phyloP scores from a whole-genome alignment of 2,113 vertebrate genomes.

The Rhinolophus ferrumequinum region DNA sequence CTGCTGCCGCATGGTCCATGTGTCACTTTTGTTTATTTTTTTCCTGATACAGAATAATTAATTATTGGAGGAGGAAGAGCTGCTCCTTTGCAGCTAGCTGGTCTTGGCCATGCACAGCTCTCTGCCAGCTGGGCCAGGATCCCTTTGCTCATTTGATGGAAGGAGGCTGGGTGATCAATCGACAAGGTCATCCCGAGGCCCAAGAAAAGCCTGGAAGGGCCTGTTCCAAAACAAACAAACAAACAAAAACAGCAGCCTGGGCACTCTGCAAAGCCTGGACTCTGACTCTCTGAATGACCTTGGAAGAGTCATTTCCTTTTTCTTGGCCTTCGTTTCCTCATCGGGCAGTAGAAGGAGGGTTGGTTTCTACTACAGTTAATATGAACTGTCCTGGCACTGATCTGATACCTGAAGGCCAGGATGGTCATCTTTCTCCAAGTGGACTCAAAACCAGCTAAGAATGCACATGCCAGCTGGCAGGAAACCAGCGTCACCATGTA shows the following conservation, averaged over 20 bases:
- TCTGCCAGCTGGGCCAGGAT: background rate
- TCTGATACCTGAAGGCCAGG: background rate
- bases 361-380: background rate
- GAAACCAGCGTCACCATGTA: fast-evolving
- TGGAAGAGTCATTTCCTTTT: background rate
- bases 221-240: background rate
- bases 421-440: background rate
- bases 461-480: background rate
- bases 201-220: background rate
- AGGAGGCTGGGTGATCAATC: background rate
- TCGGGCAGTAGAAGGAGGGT: background rate
- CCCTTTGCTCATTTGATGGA: background rate
- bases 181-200: background rate
- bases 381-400: background rate
- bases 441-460: background rate
- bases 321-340: background rate
- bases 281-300: background rate
- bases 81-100: background rate
- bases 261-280: background rate
- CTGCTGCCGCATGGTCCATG: background rate
- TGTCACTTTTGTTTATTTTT: background rate
- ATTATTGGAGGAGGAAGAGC: background rate
- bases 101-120: background rate
- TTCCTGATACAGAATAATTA: background rate
- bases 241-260: background rate